phyloP scores from a whole-genome alignment of 2,888 invertebrate genomes.

The Brachyptera putata region DNA sequence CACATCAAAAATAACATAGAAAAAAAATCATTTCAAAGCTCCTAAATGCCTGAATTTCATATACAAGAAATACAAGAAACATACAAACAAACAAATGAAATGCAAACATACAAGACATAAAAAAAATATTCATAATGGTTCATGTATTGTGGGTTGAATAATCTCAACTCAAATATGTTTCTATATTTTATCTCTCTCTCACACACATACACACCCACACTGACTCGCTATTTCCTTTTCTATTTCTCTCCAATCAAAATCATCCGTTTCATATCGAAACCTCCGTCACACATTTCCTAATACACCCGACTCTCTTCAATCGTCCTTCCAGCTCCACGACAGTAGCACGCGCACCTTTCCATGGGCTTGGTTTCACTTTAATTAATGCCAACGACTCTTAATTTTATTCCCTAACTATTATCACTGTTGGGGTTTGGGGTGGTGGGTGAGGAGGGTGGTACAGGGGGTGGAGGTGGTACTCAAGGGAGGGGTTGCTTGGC shows the following conservation, averaged over 20 bases:
- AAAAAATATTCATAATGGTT: too few species aligned
- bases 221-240: neutral
- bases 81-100: too few species aligned
- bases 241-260: neutral
- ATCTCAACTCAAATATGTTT: too few species aligned
- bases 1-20: too few species aligned
- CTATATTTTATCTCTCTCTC: too few species aligned
- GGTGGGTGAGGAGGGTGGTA: neutral
- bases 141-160: too few species aligned
- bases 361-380: slow-evolving; percentile 17
- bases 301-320: neutral
- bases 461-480: slow-evolving; percentile 3
- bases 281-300: neutral
- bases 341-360: neutral
- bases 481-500: slow-evolving; percentile 11
- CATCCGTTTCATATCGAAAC: neutral
- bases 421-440: slow-evolving; percentile 25
- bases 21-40: too few species aligned
- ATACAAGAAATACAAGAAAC: too few species aligned
- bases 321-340: too few species aligned
- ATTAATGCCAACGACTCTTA: slow-evolving; percentile 34
- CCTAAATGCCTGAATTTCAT: too few species aligned
- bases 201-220: too few species aligned
- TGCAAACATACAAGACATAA: too few species aligned
- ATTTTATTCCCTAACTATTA: slow-evolving; percentile 35